Conservation (phyloP, 2,113 vertebrate genomes). For the Leucopsar rothschildi region DNA sequence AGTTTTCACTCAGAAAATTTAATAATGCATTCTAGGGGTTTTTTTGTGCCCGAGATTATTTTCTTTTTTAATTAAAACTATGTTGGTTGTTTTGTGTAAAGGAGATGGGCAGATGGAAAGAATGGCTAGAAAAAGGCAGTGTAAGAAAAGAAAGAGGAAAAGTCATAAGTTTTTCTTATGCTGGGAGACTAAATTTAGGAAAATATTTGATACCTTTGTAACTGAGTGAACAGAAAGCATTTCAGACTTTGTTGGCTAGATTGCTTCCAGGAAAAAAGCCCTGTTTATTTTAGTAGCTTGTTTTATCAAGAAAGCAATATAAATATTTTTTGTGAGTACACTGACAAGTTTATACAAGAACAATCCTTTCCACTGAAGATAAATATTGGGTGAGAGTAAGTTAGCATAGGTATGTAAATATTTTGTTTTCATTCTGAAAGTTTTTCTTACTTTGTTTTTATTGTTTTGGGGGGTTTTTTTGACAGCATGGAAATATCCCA, state of each 20-base stretch:
- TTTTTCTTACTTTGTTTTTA: neutral
- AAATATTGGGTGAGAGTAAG: neutral
- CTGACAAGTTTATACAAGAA: neutral
- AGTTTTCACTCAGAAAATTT: neutral
- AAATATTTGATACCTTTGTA: neutral
- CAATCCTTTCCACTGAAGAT: neutral
- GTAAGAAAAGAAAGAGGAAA: neutral
- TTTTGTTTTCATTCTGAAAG: neutral
- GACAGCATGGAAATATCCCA: slow-evolving; percentile 91
- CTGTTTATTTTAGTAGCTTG: neutral
- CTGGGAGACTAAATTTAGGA: neutral
- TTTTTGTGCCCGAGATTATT: neutral
- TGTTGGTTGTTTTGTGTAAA: neutral
- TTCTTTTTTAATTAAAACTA: neutral
- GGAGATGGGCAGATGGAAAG: neutral
- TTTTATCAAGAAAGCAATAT: neutral
- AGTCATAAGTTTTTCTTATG: neutral
- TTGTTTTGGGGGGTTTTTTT: slow-evolving; percentile 12
- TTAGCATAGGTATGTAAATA: neutral
- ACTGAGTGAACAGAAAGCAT: neutral
- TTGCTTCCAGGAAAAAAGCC: neutral
- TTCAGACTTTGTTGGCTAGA: neutral
- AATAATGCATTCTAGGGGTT: neutral
- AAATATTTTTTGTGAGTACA: neutral
- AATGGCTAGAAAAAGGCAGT: neutral